These are phyloP conservation scores for Brevimyrus niger DNA, from an alignment of 2,113 vertebrate genomes.

Conservation along the genomic window DNA sequence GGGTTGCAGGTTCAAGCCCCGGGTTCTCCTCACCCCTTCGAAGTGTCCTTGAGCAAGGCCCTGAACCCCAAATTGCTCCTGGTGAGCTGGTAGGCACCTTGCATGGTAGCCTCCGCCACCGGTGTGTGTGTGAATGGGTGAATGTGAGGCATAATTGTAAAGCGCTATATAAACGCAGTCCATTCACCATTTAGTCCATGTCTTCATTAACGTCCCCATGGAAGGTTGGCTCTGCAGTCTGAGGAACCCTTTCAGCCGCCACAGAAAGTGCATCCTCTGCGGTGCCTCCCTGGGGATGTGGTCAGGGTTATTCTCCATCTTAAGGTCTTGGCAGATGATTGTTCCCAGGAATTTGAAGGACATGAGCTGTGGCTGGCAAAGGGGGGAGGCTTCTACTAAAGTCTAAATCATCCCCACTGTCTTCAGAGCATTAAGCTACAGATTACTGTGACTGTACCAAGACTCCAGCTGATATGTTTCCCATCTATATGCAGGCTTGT, in stretches of 20 bases:
- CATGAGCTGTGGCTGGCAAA: not conserved
- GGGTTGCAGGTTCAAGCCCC: no score
- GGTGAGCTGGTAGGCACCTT: no score
- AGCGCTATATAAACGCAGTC: no score
- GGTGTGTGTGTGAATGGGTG: no score
- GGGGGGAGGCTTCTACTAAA: not conserved
- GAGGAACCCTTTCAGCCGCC: not conserved
- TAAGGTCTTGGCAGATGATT: not conserved
- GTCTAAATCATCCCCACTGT: not conserved
- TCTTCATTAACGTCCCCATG: not conserved
- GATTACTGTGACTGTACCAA: not conserved
- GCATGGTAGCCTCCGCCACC: no score
- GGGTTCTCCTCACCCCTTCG: no score
- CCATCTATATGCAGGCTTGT: not conserved
- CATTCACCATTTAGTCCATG: no score
- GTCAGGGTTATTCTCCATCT: not conserved
- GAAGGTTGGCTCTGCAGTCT: not conserved
- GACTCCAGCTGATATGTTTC: not conserved
- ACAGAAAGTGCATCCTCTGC: not conserved
- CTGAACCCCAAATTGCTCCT: no score
- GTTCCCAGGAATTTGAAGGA: not conserved
- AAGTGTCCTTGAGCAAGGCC: no score
- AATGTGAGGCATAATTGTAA: no score
- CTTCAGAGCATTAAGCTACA: not conserved
- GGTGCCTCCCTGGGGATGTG: not conserved